Evolutionary conservation across 64 coral and sea anemone genomes (phyloP), one percentile per base, ranked within the genome.

Genomic region (Porites lutea): DNA sequence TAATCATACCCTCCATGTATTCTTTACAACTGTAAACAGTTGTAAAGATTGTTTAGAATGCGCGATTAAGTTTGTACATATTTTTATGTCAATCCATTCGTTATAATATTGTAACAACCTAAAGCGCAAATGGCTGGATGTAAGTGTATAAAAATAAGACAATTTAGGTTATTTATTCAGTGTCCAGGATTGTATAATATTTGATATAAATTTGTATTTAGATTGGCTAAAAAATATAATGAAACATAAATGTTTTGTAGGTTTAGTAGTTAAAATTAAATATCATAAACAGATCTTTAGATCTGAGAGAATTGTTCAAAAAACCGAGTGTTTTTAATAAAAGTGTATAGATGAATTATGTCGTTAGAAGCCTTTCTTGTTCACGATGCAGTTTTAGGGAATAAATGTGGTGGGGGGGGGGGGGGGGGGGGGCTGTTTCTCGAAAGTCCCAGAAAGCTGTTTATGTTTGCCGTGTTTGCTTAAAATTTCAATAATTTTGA

Each of bases 141-240:
- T 4, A 8, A 70, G 5, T 70, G 3, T 8, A 23, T 9, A 10
- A 4, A 18, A 48, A 82, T 18, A 48, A 82, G 6, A 62, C 9
- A 18, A 16, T 48, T 46, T 18, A 64, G 43, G 4, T 63, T 82
- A 82, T 82, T 82, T 82, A 82, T 82, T 82, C 4, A 46, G 5
- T 15, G 55, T 79, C 59, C 43, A 48, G 5, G 5, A 6, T 65
- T 82, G 58, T 82, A 82, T 13, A 82, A 47, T 62, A 82, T 48
- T 49, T 73, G 13, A 45, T 63, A 15, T 44, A 47, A 82, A 64
- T 45, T 64, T 62, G 3, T 44, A 13, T 4, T 13, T 46, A 65
- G 13, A 65, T 45, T 48, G 1, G 0, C 9, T 19, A 11, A 48
- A 82, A 47, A 44, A 71, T 21, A 57, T 71, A 11, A 8, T 9